These are phyloP conservation scores for Hoplostethus mediterraneus DNA, from an alignment of 2,797 vertebrate genomes.

Conservation along the genomic window DNA sequence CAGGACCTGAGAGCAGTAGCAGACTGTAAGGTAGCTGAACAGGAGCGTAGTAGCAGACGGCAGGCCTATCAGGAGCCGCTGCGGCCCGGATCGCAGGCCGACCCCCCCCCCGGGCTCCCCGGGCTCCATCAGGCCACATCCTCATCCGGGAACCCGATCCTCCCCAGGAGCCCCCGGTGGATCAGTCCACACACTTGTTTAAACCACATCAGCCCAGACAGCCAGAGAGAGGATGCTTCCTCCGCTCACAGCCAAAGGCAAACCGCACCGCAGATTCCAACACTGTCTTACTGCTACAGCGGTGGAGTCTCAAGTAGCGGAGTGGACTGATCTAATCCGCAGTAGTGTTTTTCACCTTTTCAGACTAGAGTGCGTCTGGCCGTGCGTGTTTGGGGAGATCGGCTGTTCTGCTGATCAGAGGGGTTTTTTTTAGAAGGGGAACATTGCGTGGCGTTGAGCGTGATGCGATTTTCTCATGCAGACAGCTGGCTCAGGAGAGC, in stretches of 20 bases:
- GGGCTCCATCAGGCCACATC: constrained; percentile 79
- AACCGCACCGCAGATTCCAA: constrained; percentile 67
- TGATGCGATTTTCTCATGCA: constrained; percentile 64
- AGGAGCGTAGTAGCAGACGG: constrained; percentile 66
- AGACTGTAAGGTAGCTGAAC: constrained; percentile 57
- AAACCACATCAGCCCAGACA: constrained; percentile 79
- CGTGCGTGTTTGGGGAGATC: constrained; percentile 24
- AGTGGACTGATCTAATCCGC: constrained; percentile 57
- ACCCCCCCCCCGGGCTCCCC: constrained; percentile 58
- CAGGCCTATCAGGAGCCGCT: constrained; percentile 38
- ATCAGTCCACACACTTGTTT: constrained; percentile 81
- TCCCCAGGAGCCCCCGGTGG: constrained; percentile 68
- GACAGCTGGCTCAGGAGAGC: constrained; percentile 69
- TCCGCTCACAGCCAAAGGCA: constrained; percentile 65
- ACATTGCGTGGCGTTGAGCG: constrained; percentile 28
- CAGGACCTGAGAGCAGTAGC: constrained; percentile 47
- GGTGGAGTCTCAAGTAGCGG: constrained; percentile 41
- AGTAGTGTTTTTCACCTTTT: constrained; percentile 56
- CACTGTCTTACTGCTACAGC: constrained; percentile 39
- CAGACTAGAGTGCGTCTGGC: constrained; percentile 23
- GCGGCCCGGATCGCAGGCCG: constrained; percentile 16
- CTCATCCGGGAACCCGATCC: constrained; percentile 79
- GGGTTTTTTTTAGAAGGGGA: constrained; percentile 19
- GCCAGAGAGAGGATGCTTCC: constrained; percentile 75
- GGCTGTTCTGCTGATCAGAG: constrained; percentile 52